Percentiles rank a stretch among this genome's conserved stretches.
Conservation (phyloP, 1,140 invertebrate species). For the Zaprionus taronus region DNA sequence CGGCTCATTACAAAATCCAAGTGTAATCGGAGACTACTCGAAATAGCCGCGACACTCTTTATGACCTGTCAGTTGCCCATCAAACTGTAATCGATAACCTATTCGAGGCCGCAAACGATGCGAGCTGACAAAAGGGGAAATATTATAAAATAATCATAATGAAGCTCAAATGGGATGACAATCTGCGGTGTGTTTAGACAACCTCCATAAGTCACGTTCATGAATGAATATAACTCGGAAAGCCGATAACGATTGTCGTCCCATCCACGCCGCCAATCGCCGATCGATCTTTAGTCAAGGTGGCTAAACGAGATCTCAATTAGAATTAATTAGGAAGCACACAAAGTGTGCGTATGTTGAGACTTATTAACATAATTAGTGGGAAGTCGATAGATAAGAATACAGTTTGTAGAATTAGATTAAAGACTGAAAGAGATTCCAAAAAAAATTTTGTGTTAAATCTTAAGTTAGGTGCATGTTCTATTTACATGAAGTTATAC, state of each 20-base stretch:
- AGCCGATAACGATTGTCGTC: slow-evolving; percentile 31
- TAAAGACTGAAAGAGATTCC: background rate
- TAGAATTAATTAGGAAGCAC: slow-evolving; percentile 20
- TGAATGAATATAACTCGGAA: slow-evolving; percentile 30
- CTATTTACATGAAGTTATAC: background rate
- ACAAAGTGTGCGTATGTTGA: background rate
- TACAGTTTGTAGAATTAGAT: background rate
- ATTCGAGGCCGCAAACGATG: slow-evolving; percentile 53
- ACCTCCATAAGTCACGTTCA: slow-evolving; percentile 59
- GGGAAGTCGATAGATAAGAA: background rate
- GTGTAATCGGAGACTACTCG: slow-evolving; percentile 52
- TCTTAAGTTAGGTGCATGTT: background rate
- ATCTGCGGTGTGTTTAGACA: slow-evolving; percentile 29
- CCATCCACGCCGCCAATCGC: no score
- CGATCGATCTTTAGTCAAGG: slow-evolving; percentile 31
- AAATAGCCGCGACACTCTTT: slow-evolving; percentile 43
- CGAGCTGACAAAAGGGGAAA: slow-evolving; percentile 43
- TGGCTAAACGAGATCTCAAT: slow-evolving; percentile 7
- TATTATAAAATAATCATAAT: slow-evolving; percentile 46
- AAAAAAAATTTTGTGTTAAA: background rate
- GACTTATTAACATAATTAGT: background rate
- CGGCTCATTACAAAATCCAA: slow-evolving; percentile 36
- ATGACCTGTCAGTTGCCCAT: slow-evolving; percentile 72
- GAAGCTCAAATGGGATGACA: slow-evolving; percentile 17
- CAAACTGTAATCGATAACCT: slow-evolving; percentile 67